Percentiles rank a stretch among this genome's conserved stretches.
Conservation (phyloP, 1,140 invertebrate species). For the Cotesia chilonis region DNA sequence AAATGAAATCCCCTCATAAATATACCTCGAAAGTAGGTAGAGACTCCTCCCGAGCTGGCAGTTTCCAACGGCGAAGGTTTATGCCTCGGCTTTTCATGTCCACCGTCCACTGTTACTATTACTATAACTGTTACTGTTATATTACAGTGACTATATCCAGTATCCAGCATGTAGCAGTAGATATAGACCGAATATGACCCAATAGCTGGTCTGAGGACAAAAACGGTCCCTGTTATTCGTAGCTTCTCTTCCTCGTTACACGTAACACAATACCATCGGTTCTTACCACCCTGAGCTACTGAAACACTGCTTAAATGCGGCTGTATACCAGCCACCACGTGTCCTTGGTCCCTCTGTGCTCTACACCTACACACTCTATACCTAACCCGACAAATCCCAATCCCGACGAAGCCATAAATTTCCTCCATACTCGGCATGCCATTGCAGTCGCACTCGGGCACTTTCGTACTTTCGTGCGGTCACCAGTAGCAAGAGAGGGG, state of each 20-base stretch:
- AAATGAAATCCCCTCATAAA: constrained; percentile 42
- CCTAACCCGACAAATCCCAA: constrained; percentile 2
- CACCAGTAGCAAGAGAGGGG: constrained; percentile 7
- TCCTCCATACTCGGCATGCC: not conserved
- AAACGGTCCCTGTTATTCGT: not conserved
- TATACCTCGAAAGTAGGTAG: constrained; percentile 25
- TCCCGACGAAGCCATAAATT: constrained; percentile 40
- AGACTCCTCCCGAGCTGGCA: not conserved
- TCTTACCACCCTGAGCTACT: not conserved
- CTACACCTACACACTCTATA: too few species aligned
- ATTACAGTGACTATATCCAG: too few species aligned
- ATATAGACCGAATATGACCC: not conserved
- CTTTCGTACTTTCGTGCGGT: constrained; percentile 37
- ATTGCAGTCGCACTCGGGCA: constrained; percentile 34
- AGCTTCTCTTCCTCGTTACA: not conserved
- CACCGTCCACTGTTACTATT: not conserved
- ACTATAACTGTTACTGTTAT: too few species aligned
- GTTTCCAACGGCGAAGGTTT: not conserved
- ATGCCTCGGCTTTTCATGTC: constrained; percentile 36
- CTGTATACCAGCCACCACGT: constrained; percentile 22
- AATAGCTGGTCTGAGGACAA: not conserved
- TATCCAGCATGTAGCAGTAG: too few species aligned
- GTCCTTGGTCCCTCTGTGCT: constrained; percentile 19
- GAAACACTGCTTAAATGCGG: constrained; percentile 29
- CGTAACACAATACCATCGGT: constrained; percentile 20